Base-by-base conservation (phyloP, 2,797 vertebrate species). In the Meda fulgida region DNA sequence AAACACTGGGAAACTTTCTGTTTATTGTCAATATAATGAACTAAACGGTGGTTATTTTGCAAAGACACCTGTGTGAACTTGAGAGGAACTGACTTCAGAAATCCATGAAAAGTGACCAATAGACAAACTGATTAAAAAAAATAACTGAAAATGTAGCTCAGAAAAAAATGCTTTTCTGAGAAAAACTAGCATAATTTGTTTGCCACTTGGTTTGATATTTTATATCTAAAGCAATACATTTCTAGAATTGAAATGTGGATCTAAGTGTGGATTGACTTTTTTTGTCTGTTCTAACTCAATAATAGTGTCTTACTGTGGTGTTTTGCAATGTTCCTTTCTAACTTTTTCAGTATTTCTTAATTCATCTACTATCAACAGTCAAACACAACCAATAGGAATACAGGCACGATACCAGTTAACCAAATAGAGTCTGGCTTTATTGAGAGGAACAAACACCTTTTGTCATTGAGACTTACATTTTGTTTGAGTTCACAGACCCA, bases 391-490 rank as follows among this genome's bases (percentile, higher is more conserved):
- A 78, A n/a, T 18, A 84, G 31, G 34, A 85, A 85, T 43, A 66
- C 76, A 85, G 23, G 5, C 84, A 53, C 4, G 89, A 73, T 80
- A 89, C 91, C 88, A 94, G 87, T 71, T 83, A 88, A 89, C 95
- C 95, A 91, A 95, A 94, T 92, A 94, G 91, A 87, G 87, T 93
- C 91, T 90, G 92, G 91, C 90, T 95, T 95, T 96, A 95, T 96
- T 96, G 89, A 93, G 89, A 91, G 91, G 93, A 94, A 94, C 91
- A 94, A 95, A 95, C 95, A 95, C 94, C 94, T 95, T 93, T 97
- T 97, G 98, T 99, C 98, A 97, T 97, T 96, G 96, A 97, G 98
- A 99, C 98, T 99, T 99, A 99, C 97, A 97, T 99, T 98, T 98
- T 97, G 94, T 99, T 99, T 98, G 98, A 97, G 97, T 95, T 95